Conservation (phyloP, 2,113 vertebrate species). For the Narcine bancroftii region DNA sequence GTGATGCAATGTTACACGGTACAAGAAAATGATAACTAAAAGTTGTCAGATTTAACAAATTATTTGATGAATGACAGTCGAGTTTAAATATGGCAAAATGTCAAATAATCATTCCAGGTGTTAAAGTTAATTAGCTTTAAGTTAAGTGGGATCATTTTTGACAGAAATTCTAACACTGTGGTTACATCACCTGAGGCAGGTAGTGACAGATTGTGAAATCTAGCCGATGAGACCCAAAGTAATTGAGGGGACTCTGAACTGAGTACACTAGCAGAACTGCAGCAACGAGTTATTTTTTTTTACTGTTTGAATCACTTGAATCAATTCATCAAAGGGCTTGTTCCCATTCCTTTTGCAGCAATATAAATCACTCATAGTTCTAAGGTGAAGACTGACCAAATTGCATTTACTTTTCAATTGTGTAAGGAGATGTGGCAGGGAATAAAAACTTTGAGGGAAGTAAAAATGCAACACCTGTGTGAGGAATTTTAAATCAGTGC, state of each 20-base stretch:
- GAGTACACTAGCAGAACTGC: neutral
- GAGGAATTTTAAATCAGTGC: neutral
- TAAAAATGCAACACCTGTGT: neutral
- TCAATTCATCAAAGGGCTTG: neutral
- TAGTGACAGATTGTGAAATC: neutral
- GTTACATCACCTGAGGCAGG: neutral
- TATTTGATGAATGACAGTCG: neutral
- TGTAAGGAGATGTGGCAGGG: neutral
- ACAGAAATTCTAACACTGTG: neutral
- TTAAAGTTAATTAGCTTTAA: neutral
- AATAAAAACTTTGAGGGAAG: neutral
- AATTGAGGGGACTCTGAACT: neutral
- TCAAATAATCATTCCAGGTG: neutral
- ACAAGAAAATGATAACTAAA: neutral
- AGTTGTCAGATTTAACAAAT: neutral
- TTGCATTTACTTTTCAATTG: neutral
- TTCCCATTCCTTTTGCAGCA: neutral
- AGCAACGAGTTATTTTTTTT: neutral
- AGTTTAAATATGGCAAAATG: neutral
- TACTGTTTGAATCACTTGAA: neutral
- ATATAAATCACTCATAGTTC: neutral
- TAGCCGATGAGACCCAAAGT: neutral
- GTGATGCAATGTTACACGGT: neutral
- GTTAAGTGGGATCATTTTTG: neutral
- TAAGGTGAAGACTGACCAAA: neutral